Evolutionary conservation across 2,797 vertebrate genomes (phyloP), one percentile per base, ranked within the genome.

Genomic region (Sciurus carolinensis): DNA sequence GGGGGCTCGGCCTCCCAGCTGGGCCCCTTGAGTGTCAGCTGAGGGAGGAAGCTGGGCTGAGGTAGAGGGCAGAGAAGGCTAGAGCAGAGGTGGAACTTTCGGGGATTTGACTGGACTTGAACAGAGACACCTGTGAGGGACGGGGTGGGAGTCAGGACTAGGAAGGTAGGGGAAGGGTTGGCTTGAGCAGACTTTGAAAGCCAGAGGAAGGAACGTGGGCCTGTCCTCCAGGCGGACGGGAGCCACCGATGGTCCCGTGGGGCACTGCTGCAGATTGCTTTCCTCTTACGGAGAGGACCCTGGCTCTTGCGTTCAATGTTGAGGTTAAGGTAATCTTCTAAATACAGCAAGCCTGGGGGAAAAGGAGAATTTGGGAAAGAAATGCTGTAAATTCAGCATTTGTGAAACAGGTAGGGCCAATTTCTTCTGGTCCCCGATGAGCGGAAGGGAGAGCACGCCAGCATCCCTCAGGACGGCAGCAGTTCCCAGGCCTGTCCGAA

Each of bases 251-350:
- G 1, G 13, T 52, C 64, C 47, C 24, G 42, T 2, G 22, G 22
- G 7, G 44, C 52, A 36, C 7, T 0, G 26, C 26, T 3, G 0
- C 22, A 0, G 1, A 14, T 9, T 5, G 54, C 47, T 24, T 30
- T 71, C 57, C 26, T 76, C 24, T 14, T 12, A 26, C 42, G 44
- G 24, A 15, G 9, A 0, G 9, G 39, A 44, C 57, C 2, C 7
- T 9, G 5, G 14, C 15, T 9, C 1, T 20, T 4, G n/a, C 18
- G 26, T 44, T 44, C n/a, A 42, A 11, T 54, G 72, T 24, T 3
- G 2, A 62, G 85, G 47, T 62, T 59, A 86, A 75, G 62, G 20
- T 26, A 15, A 28, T 47, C 47, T 12, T 47, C 47, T 12, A 39
- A 62, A 69, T 69, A 33, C 12, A 67, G 28, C 50, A 67, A 11